Evolutionary conservation across 2,113 vertebrate genomes (phyloP), one percentile per base, ranked within the genome.

Genomic region (Anarrhichthys ocellatus): DNA sequence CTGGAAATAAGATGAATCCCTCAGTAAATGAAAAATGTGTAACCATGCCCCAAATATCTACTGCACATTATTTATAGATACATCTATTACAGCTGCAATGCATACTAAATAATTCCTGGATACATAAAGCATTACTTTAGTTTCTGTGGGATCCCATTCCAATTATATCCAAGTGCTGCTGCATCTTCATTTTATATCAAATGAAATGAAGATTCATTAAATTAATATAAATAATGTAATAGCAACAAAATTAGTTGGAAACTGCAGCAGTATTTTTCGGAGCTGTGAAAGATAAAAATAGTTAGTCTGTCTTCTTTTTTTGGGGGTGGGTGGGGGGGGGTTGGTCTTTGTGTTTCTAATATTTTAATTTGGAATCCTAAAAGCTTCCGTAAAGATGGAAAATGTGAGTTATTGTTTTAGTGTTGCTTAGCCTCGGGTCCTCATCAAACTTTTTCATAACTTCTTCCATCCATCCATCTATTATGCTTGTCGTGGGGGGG

Each of bases 31-130:
- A 75, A 84, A 86, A 56, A 87, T n/a, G 32, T n/a, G 2, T 14
- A 29, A 66, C 20, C 54, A 32, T 24, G 40, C 58, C 46, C 44
- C 65, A 78, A 54, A 52, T 81, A 65, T 52, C 22, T 46, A 32
- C 68, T 63, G 38, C 32, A 68, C 38, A 86, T 84, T 44, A 80
- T 87, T 89, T 78, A 88, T 85, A 74, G 67, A 84, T 81, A 50
- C 44, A 22, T 78, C 59, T 58, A 85, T 85, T 74, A 76, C 15
- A 61, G 77, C 64, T 76, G 61, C 40, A 67, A 29, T 58, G 78
- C 50, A 71, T 62, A 29, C 13, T 64, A 32, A 80, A 68, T 61
- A 42, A 76, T 70, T 69, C 24, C 10, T 29, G 48, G 29, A 59
- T 62, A 32, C 46, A 74, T 71, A 15, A 62, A 52, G 52, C 10